A percentile compares a stretch with the other conserved stretches of the same genome.
These are phyloP conservation scores for Euwallacea similis DNA, from an alignment of 1,140 invertebrate species.

Conservation along the genomic window DNA sequence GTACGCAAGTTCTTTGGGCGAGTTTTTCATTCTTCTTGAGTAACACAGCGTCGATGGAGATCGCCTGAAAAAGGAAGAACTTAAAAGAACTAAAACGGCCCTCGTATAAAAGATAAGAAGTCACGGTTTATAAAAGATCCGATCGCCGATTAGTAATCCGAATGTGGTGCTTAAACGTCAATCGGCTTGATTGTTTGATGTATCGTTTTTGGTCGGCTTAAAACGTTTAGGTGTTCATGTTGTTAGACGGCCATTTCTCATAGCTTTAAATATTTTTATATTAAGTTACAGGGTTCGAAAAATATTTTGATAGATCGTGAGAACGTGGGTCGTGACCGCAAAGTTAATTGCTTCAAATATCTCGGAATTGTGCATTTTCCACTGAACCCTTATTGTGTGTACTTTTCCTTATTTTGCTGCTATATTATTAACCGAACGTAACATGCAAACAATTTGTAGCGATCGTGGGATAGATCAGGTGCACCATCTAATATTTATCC, in stretches of 20 bases:
- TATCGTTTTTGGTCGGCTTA: constrained; percentile 30
- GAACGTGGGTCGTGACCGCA: not conserved
- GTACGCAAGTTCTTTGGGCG: too few species aligned
- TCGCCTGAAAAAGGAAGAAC: not conserved
- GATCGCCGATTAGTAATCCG: constrained; percentile 34
- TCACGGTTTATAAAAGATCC: constrained; percentile 15
- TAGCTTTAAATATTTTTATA: constrained; percentile 37
- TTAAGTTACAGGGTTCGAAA: constrained; percentile 34
- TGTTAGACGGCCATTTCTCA: constrained; percentile 18
- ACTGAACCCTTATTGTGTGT: too few species aligned
- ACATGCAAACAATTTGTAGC: constrained; percentile 30
- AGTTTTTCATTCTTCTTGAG: too few species aligned
- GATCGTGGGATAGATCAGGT: constrained; percentile 31
- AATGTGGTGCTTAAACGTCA: constrained; percentile 42
- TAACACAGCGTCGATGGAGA: too few species aligned
- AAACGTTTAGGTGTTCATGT: constrained; percentile 31
- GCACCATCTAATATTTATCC: constrained; percentile 26
- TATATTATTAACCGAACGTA: constrained; percentile 17
- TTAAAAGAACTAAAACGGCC: constrained; percentile 2
- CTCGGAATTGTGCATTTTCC: too few species aligned
- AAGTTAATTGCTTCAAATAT: not conserved
- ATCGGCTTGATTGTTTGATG: constrained; percentile 43
- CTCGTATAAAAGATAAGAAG: constrained; percentile 18
- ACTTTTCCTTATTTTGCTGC: constrained; percentile 9
- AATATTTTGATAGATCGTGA: constrained; percentile 34